Evolutionary conservation across 2,113 vertebrate genomes (phyloP).

Genomic region (Passer domesticus): DNA sequence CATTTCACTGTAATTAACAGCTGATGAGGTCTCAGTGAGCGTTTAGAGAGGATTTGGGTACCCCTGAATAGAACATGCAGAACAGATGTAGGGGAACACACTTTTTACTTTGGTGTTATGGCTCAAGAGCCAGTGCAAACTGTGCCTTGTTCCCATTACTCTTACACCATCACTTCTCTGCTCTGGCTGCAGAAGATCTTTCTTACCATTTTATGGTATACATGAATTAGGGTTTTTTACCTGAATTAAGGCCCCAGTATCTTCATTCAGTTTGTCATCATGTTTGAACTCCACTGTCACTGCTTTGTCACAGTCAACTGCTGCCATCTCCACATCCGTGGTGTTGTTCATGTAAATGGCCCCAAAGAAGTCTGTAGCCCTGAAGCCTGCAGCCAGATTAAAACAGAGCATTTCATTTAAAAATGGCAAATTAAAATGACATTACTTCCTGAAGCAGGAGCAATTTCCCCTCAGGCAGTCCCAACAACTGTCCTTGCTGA

Average conservation of each 20-base stretch:
- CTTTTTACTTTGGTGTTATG: background rate
- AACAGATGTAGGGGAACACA: background rate
- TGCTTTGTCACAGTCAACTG: conserved; percentile 89
- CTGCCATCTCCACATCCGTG: conserved; percentile 93
- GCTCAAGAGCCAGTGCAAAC: background rate
- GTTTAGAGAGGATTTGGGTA: background rate
- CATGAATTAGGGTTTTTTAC: conserved; percentile 7
- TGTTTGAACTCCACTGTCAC: conserved; percentile 95
- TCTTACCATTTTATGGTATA: background rate
- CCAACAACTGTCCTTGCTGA: background rate
- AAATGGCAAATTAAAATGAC: background rate
- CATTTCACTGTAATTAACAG: background rate
- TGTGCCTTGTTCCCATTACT: background rate
- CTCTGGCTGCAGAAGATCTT: background rate
- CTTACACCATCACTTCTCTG: no score
- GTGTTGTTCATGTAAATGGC: conserved; percentile 94
- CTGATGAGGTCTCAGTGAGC: background rate
- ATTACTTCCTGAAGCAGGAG: background rate
- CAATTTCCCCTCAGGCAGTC: background rate
- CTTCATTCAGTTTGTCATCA: conserved; percentile 89
- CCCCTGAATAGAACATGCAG: background rate
- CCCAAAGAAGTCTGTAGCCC: conserved; percentile 93
- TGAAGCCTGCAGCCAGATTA: conserved; percentile 80
- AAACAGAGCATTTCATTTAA: background rate
- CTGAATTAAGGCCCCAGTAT: conserved; percentile 85